These are phyloP conservation scores for Hydrotaea cyrtoneurina DNA, from an alignment of 2,888 invertebrate species.

Conservation along the genomic window DNA sequence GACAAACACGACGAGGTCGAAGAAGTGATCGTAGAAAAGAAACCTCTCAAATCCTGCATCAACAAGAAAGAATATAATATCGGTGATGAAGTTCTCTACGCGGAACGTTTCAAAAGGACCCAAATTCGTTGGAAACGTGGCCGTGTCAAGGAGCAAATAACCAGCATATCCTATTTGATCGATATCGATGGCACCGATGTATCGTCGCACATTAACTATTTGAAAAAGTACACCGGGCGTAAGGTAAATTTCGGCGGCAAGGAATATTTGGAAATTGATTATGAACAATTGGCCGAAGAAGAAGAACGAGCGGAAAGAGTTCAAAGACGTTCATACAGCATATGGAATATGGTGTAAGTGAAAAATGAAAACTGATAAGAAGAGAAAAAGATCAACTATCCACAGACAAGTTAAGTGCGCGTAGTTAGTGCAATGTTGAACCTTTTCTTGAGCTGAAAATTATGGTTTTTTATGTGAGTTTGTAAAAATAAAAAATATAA, in stretches of 20 bases:
- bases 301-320: slow-evolving; percentile 71
- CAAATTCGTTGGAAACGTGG: slow-evolving; percentile 79
- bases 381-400: neutral
- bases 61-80: slow-evolving; percentile 77
- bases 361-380: slow-evolving; percentile 1
- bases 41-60: slow-evolving; percentile 76
- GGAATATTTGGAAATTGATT: slow-evolving; percentile 80
- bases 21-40: slow-evolving; percentile 63
- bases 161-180: slow-evolving; percentile 79
- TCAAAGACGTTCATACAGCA: slow-evolving; percentile 77
- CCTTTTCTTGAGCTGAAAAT: neutral
- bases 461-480: slow-evolving; percentile 9
- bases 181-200: slow-evolving; percentile 79
- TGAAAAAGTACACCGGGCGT: slow-evolving; percentile 78
- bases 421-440: neutral
- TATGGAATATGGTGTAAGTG: slow-evolving; percentile 79
- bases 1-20: slow-evolving; percentile 70
- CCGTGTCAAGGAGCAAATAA: slow-evolving; percentile 77
- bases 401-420: neutral
- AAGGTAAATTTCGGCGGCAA: slow-evolving; percentile 79
- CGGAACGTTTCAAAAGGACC: slow-evolving; percentile 78
- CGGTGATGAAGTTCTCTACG: slow-evolving; percentile 78
- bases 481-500: neutral
- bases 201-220: slow-evolving; percentile 79
- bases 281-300: slow-evolving; percentile 79